Evolutionary conservation across 2,113 vertebrate species (phyloP), one percentile per base, ranked within the genome.

Genomic region (Pelodiscus sinensis): DNA sequence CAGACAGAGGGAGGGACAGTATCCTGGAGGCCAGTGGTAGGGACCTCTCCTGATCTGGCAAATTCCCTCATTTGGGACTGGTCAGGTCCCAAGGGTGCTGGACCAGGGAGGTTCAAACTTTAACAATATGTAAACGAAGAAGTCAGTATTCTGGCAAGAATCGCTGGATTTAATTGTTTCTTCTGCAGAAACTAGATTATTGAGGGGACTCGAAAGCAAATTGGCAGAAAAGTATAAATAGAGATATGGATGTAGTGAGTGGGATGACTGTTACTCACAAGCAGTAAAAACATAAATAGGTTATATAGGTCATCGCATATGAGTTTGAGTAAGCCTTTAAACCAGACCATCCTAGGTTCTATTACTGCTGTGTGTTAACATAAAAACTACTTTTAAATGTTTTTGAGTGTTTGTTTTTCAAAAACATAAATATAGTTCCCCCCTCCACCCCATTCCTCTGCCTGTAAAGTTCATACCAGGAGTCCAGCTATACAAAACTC

Each of bases 141-240:
- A 87, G 71, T 87, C 62, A 56, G 55, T 90, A 31, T 82, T 89
- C 56, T 89, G 90, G 79, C 92, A 95, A 96, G 44, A 95, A 94
- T 92, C 77, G 44, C 50, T 93, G 51, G 80, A 57, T 87, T 92
- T 95, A 94, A 95, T 94, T 94, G 90, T 94, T 96, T 94, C 90
- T 94, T 86, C 93, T 96, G 92, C 93, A 86, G 79, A 93, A 81
- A 4, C 31, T 51, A 94, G 94, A 88, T 95, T 94, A 92, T 83
- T 93, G 44, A 92, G 1, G 2, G 90, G 77, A 62, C 4, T 11
- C 79, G 93, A 92, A 94, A 93, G 35, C 51, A 90, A 90, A 58
- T 79, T 90, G 58, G n/a, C 92, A 90, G 71, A 75, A 0, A 0
- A 57, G 82, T 71, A 88, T 85, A 82, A 71, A 84, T 65, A 85